Base-by-base conservation (phyloP, 2,797 vertebrate genomes). In the Cuculus canorus region DNA sequence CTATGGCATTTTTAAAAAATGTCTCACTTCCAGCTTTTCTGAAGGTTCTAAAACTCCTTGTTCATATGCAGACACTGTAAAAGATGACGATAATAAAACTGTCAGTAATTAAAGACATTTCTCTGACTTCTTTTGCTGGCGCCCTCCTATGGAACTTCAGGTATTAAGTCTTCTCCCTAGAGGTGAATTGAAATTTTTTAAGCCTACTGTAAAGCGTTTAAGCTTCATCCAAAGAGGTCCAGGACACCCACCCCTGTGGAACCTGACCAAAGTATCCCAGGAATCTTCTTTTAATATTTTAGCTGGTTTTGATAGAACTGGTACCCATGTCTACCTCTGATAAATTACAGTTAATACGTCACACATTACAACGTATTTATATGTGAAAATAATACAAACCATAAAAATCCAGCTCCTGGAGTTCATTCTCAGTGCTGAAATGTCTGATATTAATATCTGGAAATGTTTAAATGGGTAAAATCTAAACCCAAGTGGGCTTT, bases 1-100 rank as follows among this genome's bases (percentile, higher is more conserved):
- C 87, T 69, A 85, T 77, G 95, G 94, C 94, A 93, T 97, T 96
- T 95, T 96, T 85, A 65, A 84, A 93, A 96, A 92, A 96, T 78
- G 93, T 77, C 92, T 59, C 90, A 93, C 65, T 86, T 82, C 60
- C 41, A 47, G 94, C 95, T 96, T 94, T 85, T 94, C 71, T 70
- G 86, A 82, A 95, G 86, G 93, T 78, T 96, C 91, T 88, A 75
- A 63, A 97, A 88, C 32, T 65, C 84, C 56, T 88, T 82, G 87
- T 92, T 94, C 86, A 77, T 39, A 81, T 33, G 82, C 83, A 95
- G 96, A 93, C 66, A 86, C 59, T 95, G 95, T 96, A 92, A 83
- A 32, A 95, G 82, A 92, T 19, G 64, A 78, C 2, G 3, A 73
- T 39, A 95, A 97, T 96, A 97, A 96, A 96, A 70, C 66, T 88